phyloP scores from a whole-genome alignment of 2,797 vertebrate species.

The Phataginus tricuspis region DNA sequence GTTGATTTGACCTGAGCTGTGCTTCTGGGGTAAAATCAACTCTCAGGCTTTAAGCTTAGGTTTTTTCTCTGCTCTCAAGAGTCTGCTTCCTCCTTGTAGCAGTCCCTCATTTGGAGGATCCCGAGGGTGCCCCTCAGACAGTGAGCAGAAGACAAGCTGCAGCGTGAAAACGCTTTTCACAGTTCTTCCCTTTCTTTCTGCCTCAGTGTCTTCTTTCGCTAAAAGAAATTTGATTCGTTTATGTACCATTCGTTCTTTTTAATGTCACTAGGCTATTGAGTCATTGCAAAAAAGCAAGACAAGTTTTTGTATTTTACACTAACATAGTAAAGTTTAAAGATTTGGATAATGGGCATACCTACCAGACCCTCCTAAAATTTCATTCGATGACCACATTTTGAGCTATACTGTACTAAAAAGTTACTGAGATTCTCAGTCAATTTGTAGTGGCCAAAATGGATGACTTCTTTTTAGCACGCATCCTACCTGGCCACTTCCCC shows the following conservation, averaged over 20 bases:
- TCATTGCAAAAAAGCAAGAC: not conserved
- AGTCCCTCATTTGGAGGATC: not conserved
- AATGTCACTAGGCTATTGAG: not conserved
- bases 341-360: not conserved
- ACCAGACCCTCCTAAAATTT: not conserved
- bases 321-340: not conserved
- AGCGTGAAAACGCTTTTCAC: not conserved
- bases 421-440: not conserved
- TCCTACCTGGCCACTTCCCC: not conserved
- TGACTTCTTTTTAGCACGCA: not conserved
- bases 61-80: constrained; percentile 39
- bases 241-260: not conserved
- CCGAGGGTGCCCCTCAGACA: not conserved
- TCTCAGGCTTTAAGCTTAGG: constrained; percentile 48
- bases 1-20: constrained; percentile 73
- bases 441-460: not conserved
- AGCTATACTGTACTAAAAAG: not conserved
- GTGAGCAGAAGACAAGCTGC: not conserved
- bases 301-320: not conserved
- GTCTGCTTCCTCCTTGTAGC: not conserved
- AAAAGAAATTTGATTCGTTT: not conserved
- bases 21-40: constrained; percentile 52
- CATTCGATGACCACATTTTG: not conserved
- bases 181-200: not conserved
- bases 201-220: not conserved